Percentiles rank a stretch among this genome's conserved stretches.
Conservation (phyloP, 2,113 vertebrate species). For the Laterallus jamaicensis region DNA sequence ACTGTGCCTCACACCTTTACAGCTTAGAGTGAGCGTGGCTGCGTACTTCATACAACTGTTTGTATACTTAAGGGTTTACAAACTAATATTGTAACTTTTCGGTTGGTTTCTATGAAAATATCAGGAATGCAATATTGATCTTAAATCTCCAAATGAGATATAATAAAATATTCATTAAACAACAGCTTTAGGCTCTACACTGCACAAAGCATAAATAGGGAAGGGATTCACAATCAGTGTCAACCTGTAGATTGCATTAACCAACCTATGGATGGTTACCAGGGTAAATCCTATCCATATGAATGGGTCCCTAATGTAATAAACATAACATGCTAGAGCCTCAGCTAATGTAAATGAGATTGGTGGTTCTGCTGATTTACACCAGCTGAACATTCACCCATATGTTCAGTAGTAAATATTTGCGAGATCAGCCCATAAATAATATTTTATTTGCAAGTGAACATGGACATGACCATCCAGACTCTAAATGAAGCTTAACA, state of each 20-base stretch:
- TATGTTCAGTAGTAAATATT: slow-evolving; percentile 65
- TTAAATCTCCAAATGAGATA: background rate
- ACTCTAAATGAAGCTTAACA: slow-evolving; percentile 49
- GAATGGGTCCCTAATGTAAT: slow-evolving; percentile 43
- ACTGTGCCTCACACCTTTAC: background rate
- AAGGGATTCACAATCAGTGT: background rate
- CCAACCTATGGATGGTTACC: background rate
- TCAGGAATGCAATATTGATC: background rate
- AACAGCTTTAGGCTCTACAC: background rate
- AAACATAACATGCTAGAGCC: slow-evolving; percentile 41
- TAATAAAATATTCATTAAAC: background rate
- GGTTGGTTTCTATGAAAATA: background rate
- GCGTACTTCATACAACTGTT: background rate
- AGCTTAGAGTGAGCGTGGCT: background rate
- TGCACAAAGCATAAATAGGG: background rate
- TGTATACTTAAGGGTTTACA: background rate
- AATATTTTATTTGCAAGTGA: slow-evolving; percentile 61
- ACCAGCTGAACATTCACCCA: slow-evolving; percentile 45
- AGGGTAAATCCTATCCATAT: slow-evolving; percentile 13
- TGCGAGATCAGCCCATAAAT: slow-evolving; percentile 54
- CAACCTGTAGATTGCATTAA: background rate
- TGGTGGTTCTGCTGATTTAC: slow-evolving; percentile 60
- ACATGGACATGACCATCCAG: slow-evolving; percentile 19
- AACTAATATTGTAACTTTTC: background rate
- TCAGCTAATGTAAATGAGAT: slow-evolving; percentile 54